Conservation (phyloP, 2,113 vertebrate genomes). For the Hylia prasina region DNA sequence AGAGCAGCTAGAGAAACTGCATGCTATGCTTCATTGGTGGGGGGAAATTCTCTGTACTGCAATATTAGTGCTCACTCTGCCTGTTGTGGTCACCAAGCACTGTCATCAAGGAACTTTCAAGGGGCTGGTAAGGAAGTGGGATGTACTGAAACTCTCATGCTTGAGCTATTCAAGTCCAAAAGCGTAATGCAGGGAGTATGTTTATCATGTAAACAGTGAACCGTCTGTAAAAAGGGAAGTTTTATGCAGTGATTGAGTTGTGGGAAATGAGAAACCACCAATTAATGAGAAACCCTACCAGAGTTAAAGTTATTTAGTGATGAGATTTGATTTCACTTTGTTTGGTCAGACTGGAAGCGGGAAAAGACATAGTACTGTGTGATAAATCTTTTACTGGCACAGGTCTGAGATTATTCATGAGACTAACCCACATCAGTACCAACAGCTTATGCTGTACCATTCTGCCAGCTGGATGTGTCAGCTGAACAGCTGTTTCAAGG, state of each 20-base stretch:
- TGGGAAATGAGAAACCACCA: conserved; percentile 35
- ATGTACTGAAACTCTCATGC: conserved; percentile 42
- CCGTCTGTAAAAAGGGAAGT: not conserved
- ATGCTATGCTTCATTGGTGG: conserved; percentile 57
- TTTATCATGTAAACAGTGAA: conserved; percentile 58
- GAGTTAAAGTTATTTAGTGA: conserved; percentile 32
- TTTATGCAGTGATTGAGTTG: not conserved
- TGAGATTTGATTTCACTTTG: conserved; percentile 37
- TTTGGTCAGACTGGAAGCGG: not conserved
- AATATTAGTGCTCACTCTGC: conserved; percentile 61
- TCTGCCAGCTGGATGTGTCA: not conserved
- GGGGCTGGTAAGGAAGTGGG: conserved; percentile 69
- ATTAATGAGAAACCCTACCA: not conserved
- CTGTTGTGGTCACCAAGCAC: conserved; percentile 67
- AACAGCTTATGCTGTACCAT: not conserved
- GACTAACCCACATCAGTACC: not conserved
- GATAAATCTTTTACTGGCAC: not conserved
- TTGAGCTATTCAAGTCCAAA: conserved; percentile 66
- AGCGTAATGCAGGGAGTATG: conserved; percentile 52
- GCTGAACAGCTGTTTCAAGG: not conserved
- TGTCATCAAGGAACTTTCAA: conserved; percentile 70
- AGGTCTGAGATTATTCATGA: not conserved
- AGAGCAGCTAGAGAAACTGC: conserved; percentile 69
- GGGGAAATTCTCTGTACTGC: conserved; percentile 64
- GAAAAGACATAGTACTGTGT: not conserved